Base-by-base conservation (phyloP, 2,888 invertebrate genomes). In the Timema cristinae region DNA sequence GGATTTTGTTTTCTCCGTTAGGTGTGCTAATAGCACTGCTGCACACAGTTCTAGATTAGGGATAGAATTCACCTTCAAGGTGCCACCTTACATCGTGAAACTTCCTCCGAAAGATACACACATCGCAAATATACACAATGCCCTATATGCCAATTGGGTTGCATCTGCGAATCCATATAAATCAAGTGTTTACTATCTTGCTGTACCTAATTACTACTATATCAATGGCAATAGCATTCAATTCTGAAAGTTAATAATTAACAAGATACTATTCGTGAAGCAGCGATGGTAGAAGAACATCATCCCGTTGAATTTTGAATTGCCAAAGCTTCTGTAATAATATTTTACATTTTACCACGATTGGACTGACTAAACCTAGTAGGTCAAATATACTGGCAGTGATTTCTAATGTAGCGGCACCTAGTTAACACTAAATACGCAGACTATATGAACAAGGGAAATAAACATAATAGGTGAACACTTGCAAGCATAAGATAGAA, bases 1-100 rank as follows among this genome's bases (percentile, higher is more conserved):
- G 0, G 51, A 59, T n/a, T 67, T 56, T 0, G 77, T 73, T 13
- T 70, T 70, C 5, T 52, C 50, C 11, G 75, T 10, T 13, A 79
- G 73, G 59, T 75, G 68, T 8, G 78, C 69, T 7, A 78, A 66
- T 13, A 79, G 67, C 5, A 77, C 54, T 6, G 79, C 79, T n/a
- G 74, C 78, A 59, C 77, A 77, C 0, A 80, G 73, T 69, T 80
- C 79, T 10, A 79, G 68, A 11, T 76, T 48, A 10, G 80, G 79
- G 47, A 80, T 61, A 4, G 79, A 73, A 5, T 77, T 67, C 49
- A 68, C 74, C 67, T 77, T 77, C 74, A 47, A 9, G 78, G 77
- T 4, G 78, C 75, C 7, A 78, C 78, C 59, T 73, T 67, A 8
- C 77, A 59, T 15, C 63, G 50, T 50, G 13, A 15, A 49, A 49